These are phyloP conservation scores for Albula glossodonta DNA, from an alignment of 2,113 vertebrate species.

Conservation along the genomic window DNA sequence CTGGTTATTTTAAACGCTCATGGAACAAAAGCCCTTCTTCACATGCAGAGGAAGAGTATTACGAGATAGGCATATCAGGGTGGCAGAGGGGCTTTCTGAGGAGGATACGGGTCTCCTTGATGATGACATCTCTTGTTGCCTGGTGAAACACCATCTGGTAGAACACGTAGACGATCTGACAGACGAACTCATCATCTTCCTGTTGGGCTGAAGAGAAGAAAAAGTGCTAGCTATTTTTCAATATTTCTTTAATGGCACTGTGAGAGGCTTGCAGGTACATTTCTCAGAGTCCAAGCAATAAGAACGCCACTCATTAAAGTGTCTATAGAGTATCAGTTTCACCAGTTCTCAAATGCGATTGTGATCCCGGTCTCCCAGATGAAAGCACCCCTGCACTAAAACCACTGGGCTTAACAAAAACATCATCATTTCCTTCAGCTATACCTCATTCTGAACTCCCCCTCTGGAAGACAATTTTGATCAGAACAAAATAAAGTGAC, in stretches of 20 bases:
- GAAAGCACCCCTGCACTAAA: neutral
- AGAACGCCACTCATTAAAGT: no score
- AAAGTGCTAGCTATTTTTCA: neutral
- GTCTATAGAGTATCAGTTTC: no score
- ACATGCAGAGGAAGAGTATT: neutral
- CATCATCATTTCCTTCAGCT: neutral
- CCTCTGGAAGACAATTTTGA: neutral
- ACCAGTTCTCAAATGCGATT: neutral
- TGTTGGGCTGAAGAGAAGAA: constrained; percentile 78
- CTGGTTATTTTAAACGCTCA: neutral
- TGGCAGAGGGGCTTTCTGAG: neutral
- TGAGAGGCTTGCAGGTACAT: neutral
- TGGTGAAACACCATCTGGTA: constrained; percentile 99
- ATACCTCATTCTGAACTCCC: neutral
- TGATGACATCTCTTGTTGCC: constrained; percentile 95
- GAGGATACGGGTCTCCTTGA: constrained; percentile 98
- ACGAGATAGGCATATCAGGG: neutral
- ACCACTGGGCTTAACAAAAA: neutral
- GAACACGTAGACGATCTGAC: constrained; percentile 98
- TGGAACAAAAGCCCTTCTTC: neutral
- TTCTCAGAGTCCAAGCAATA: neutral
- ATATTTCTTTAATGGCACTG: neutral
- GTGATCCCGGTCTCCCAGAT: neutral
- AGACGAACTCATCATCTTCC: constrained; percentile 98
- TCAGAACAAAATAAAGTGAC: neutral